These are phyloP conservation scores for Parelbella ahira DNA, from an alignment of 2,888 invertebrate species.

Conservation along the genomic window DNA sequence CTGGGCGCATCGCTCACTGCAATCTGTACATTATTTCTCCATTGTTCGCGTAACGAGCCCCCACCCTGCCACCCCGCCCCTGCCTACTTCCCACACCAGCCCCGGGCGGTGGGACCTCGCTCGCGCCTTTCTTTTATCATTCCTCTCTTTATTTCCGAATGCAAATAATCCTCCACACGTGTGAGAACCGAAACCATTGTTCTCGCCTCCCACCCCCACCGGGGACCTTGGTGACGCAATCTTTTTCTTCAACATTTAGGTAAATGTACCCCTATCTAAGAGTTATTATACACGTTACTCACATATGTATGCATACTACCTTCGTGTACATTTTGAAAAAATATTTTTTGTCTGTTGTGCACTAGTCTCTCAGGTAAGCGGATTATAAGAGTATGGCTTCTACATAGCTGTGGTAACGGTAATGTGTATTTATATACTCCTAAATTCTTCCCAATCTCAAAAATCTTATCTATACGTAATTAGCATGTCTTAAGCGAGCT, in stretches of 20 bases:
- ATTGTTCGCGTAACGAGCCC: conserved; percentile 81
- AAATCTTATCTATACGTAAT: no score
- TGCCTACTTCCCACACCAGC: conserved; percentile 73
- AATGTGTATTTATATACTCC: no score
- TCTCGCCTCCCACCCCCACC: conserved; percentile 72
- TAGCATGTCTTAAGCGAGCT: no score
- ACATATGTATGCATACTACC: conserved; percentile 17
- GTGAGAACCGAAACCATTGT: conserved; percentile 82
- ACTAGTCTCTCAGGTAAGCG: no score
- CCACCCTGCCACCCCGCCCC: conserved; percentile 50
- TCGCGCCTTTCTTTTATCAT: conserved; percentile 81
- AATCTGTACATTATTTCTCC: conserved; percentile 82
- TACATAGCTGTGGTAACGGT: not conserved
- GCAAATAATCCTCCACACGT: conserved; percentile 82
- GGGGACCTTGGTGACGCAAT: conserved; percentile 79
- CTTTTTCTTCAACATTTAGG: conserved; percentile 76
- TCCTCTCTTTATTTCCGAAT: conserved; percentile 82
- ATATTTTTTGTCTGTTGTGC: no score
- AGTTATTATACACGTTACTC: conserved; percentile 39
- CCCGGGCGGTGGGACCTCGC: conserved; percentile 77
- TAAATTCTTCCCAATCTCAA: no score
- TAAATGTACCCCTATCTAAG: conserved; percentile 60
- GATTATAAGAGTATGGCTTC: no score
- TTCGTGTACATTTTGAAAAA: no score
- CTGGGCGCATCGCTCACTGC: conserved; percentile 80